A percentile compares a stretch with the other conserved stretches of the same genome.
phyloP scores from a whole-genome alignment of 1,140 invertebrate genomes.

The Cherax destructor region DNA sequence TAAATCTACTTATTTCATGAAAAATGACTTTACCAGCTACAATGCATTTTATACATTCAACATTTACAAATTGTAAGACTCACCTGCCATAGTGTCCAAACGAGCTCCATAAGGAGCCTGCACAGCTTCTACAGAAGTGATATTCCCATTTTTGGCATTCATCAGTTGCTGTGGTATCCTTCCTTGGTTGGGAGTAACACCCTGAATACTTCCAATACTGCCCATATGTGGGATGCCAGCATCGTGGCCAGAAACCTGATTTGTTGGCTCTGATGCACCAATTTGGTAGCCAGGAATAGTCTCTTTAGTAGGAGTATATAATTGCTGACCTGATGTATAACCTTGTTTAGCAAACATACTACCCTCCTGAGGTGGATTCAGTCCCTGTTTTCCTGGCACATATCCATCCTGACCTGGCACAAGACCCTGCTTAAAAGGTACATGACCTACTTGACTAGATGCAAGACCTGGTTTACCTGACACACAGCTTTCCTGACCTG shows the following conservation, averaged over 20 bases:
- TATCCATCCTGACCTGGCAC: background rate
- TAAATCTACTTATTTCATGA: no score
- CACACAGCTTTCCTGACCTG: constrained; percentile 13
- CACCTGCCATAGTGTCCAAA: constrained; percentile 48
- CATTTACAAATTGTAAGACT: background rate
- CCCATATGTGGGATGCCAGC: background rate
- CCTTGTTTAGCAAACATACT: constrained; percentile 7
- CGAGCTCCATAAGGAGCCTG: constrained; percentile 54
- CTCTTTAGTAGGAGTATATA: constrained; percentile 12
- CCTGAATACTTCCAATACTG: background rate
- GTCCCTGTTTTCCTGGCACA: constrained; percentile 18
- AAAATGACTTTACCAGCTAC: no score
- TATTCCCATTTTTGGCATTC: background rate
- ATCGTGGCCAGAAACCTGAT: background rate
- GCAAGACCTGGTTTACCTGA: background rate
- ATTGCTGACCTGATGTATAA: constrained; percentile 21
- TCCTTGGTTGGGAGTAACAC: background rate
- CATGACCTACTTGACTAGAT: constrained; percentile 16
- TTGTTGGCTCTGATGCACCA: constrained; percentile 20
- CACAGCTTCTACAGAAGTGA: constrained; percentile 19
- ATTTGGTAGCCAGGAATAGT: constrained; percentile 20
- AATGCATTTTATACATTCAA: no score
- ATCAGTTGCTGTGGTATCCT: constrained; percentile 23
- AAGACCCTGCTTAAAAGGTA: background rate
- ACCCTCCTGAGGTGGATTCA: constrained; percentile 18